Base-by-base conservation (phyloP, 37 sponge, comb jelly and placozoan genomes). In the Chondrilla cf. caribensis region DNA sequence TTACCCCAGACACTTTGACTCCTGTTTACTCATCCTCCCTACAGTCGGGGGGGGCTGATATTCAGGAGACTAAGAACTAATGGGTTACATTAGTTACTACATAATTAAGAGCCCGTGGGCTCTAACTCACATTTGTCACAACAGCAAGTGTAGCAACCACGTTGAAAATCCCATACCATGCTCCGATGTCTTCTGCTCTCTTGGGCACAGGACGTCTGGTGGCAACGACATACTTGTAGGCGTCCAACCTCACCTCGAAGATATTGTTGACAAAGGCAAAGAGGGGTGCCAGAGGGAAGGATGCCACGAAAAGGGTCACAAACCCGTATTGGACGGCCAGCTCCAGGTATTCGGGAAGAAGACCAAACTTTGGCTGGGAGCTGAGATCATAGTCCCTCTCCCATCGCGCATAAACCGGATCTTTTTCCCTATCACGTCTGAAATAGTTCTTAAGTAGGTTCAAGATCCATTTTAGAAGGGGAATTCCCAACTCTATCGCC, bases 261-360 rank as follows among this genome's bases (percentile, higher is more conserved):
- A 82, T 54, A 84, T 94, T 94, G 82, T 94, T 94, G 33, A 94
- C 73, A 38, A 88, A 81, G 39, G 95, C 95, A 84, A 94, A 94
- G 3, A 94, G 76, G 0, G 95, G 95, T 24, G 95, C 95, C 28
- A 94, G 85, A 29, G 95, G 95, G 86, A 94, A 94, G 31, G 91
- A 81, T 5, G 95, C 87, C 44, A 94, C 95, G 79, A 94, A 94
- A 32, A 94, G 58, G 41, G 95, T 91, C 73, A 94, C 85, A 80
- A 94, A 90, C 24, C 95, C 95, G 82, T 78, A 94, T 85, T 93
- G 94, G 58, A 93, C 84, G 0, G 90, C 90, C 79, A 90, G 81
- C 36, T 93, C 90, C 41, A 93, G 90, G 65, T 93, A 93, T 59
- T 93, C 94, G 8, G 82, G 75, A 81, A 93, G 83, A 28, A 93